Conservation (phyloP, 2,113 vertebrate genomes). For the Potamarius usumacintae region DNA sequence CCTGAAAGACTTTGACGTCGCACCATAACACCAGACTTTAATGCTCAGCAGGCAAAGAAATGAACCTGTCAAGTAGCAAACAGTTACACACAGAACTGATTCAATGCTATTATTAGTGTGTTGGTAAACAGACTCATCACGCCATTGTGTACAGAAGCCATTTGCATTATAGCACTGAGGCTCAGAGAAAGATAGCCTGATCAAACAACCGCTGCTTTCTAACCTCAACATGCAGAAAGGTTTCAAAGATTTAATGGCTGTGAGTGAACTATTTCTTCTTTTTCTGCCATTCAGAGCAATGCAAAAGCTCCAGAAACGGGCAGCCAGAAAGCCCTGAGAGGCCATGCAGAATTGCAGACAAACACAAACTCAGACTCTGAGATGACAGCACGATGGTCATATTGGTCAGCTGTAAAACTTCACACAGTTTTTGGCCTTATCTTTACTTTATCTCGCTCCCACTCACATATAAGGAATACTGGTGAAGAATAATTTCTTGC, state of each 20-base stretch:
- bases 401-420: background rate
- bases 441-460: background rate
- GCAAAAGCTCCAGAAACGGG: constrained; percentile 31
- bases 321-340: constrained; percentile 1
- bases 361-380: background rate
- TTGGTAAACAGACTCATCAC: constrained; percentile 4
- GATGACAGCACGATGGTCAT: background rate
- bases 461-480: background rate
- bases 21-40: no score
- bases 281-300: constrained; percentile 19
- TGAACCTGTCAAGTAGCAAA: background rate
- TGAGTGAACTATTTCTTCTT: background rate
- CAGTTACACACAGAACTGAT: background rate
- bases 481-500: background rate
- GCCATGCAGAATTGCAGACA: constrained; percentile 52
- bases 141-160: background rate
- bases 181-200: background rate
- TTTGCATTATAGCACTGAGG: background rate
- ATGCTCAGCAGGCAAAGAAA: background rate
- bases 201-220: background rate
- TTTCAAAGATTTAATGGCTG: background rate
- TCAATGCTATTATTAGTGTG: background rate
- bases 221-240: background rate
- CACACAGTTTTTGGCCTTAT: background rate
- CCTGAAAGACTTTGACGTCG: background rate